Conservation (phyloP, 2,797 vertebrate species). For the Botia kubotai region DNA sequence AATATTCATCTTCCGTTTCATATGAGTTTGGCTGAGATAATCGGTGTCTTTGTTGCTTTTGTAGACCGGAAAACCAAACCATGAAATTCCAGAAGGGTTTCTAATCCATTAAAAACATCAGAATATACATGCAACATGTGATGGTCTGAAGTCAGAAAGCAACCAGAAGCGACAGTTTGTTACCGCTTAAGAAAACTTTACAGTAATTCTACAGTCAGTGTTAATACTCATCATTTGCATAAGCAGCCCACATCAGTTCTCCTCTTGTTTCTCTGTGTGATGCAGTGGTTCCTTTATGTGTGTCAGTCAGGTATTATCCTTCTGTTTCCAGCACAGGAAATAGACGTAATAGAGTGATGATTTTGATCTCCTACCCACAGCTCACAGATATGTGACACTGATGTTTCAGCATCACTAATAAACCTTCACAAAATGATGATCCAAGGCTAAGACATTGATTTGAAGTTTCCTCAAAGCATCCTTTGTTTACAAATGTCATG, state of each 20-base stretch:
- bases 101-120: not conserved
- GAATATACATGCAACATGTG: conserved; percentile 2
- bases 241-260: not conserved
- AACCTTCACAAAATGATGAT: not conserved
- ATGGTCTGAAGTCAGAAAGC: no score
- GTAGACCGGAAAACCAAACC: not conserved
- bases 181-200: not conserved
- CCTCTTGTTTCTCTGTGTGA: not conserved
- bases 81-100: not conserved
- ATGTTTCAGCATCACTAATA: not conserved
- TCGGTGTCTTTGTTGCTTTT: not conserved
- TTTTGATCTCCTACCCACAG: not conserved
- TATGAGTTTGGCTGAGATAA: no score
- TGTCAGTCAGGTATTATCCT: not conserved
- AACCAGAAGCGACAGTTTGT: not conserved
- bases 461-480: not conserved
- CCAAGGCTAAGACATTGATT: not conserved
- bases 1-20: conserved; percentile 34
- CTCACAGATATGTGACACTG: not conserved
- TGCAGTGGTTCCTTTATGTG: not conserved
- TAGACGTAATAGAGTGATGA: no score
- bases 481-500: not conserved
- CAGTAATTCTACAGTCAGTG: not conserved
- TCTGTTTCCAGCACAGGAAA: not conserved
- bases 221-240: not conserved